Evolutionary conservation across 2,888 invertebrate species (phyloP).

Genomic region (Leptinotarsa haldemani): DNA sequence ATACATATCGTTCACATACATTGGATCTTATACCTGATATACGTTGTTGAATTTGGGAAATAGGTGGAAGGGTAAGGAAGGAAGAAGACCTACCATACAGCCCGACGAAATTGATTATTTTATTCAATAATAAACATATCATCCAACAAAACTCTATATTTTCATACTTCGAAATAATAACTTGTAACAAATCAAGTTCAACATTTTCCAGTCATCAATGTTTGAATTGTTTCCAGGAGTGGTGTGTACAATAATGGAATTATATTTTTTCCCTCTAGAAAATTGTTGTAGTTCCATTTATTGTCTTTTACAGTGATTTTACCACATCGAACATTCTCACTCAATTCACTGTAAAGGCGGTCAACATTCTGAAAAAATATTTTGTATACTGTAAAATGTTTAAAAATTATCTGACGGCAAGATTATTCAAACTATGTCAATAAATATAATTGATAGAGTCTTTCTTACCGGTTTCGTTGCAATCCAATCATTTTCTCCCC

Average conservation of each 20-base stretch:
- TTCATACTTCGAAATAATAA: too few relatives aligned
- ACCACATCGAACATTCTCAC: slow-evolving; percentile 54
- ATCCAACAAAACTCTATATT: too few relatives aligned
- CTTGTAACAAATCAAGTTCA: neutral
- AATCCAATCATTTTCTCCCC: slow-evolving; percentile 35
- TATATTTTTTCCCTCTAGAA: slow-evolving; percentile 63
- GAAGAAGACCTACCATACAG: too few relatives aligned
- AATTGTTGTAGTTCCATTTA: slow-evolving; percentile 68
- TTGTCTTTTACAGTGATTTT: slow-evolving; percentile 58
- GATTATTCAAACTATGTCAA: neutral
- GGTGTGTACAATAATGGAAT: neutral
- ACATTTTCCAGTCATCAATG: neutral
- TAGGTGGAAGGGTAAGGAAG: too few relatives aligned
- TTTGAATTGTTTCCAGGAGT: neutral
- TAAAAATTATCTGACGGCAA: neutral
- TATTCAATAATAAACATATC: too few relatives aligned
- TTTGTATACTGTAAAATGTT: neutral
- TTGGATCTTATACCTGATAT: too few relatives aligned
- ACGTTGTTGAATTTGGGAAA: too few relatives aligned
- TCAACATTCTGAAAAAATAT: slow-evolving; percentile 62
- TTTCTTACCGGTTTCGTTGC: slow-evolving; percentile 32
- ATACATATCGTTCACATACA: too few relatives aligned
- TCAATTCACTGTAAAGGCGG: slow-evolving; percentile 57
- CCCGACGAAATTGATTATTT: too few relatives aligned
- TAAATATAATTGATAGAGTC: neutral